Conservation (phyloP, 1,140 invertebrate species). For the Panagrolaimus sp. region DNA sequence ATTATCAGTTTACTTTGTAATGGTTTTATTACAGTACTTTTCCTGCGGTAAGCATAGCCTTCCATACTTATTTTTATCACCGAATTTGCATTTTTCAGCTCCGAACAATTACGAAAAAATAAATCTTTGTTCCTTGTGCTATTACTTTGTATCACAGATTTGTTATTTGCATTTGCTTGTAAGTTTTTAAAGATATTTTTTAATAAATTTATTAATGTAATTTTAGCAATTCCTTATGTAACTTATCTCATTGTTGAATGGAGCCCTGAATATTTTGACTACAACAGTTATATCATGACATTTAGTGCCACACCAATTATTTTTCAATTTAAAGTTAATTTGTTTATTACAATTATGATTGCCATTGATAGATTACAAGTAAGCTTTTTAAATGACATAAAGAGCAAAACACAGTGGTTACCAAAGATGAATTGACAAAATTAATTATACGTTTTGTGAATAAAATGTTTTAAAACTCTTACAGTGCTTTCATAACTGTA, state of each 20-base stretch:
- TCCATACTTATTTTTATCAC: not conserved
- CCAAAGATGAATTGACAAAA: too few species aligned
- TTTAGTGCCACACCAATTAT: slow-evolving; percentile 27
- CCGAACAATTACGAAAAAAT: slow-evolving; percentile 18
- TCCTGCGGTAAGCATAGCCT: not conserved
- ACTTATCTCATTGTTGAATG: slow-evolving; percentile 24
- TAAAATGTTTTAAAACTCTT: too few species aligned
- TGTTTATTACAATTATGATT: slow-evolving; percentile 28
- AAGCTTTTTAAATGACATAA: too few species aligned
- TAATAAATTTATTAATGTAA: not conserved
- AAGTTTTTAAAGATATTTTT: slow-evolving; percentile 14
- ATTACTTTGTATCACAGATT: slow-evolving; percentile 29
- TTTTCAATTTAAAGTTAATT: slow-evolving; percentile 34
- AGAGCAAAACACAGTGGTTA: too few species aligned
- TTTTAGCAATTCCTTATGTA: slow-evolving; percentile 26
- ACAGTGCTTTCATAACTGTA: too few species aligned
- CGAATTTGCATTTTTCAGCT: slow-evolving; percentile 2
- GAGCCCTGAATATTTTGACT: slow-evolving; percentile 28
- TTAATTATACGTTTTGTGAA: too few species aligned
- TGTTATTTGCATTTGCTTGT: slow-evolving; percentile 22
- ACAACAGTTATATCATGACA: slow-evolving; percentile 27
- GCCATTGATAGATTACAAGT: slow-evolving; percentile 35
- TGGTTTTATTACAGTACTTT: not conserved
- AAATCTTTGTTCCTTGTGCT: slow-evolving; percentile 18
- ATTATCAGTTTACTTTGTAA: not conserved